phyloP scores from a whole-genome alignment of 2,888 invertebrate species.

The Drosophila eohydei region DNA sequence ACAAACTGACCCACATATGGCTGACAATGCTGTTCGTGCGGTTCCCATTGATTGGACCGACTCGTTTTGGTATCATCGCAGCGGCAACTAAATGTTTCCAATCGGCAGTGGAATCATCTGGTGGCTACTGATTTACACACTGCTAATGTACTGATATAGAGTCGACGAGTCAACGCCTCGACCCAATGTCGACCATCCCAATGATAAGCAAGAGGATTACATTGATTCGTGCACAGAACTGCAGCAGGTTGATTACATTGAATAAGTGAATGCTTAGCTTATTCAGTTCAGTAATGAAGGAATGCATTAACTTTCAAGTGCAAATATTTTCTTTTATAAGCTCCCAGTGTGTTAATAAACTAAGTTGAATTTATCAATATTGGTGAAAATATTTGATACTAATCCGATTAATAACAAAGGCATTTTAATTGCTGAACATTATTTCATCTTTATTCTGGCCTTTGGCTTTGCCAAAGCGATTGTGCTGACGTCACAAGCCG shows the following conservation, averaged over 20 bases:
- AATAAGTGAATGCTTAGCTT: background rate
- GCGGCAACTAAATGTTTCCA: slow-evolving; percentile 32
- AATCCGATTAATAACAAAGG: background rate
- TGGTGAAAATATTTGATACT: background rate
- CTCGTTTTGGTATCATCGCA: slow-evolving; percentile 28
- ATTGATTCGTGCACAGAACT: slow-evolving; percentile 44
- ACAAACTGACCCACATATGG: slow-evolving; percentile 70
- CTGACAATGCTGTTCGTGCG: background rate
- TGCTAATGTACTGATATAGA: slow-evolving; percentile 7
- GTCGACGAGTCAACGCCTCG: background rate
- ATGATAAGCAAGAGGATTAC: slow-evolving; percentile 32
- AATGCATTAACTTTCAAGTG: background rate
- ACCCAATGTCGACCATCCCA: slow-evolving; percentile 11
- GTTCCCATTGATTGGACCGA: slow-evolving; percentile 16
- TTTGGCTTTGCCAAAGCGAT: background rate
- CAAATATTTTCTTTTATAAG: background rate
- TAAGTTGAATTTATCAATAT: too few species aligned
- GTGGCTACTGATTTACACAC: slow-evolving; percentile 16
- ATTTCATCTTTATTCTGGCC: background rate
- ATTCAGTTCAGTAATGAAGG: background rate
- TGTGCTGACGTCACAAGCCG: background rate
- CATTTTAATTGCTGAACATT: background rate
- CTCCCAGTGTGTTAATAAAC: background rate
- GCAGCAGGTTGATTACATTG: slow-evolving; percentile 31
- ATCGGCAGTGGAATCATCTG: slow-evolving; percentile 21